phyloP scores from a whole-genome alignment of 1,140 invertebrate species.

The Trachelipus rathkii region DNA sequence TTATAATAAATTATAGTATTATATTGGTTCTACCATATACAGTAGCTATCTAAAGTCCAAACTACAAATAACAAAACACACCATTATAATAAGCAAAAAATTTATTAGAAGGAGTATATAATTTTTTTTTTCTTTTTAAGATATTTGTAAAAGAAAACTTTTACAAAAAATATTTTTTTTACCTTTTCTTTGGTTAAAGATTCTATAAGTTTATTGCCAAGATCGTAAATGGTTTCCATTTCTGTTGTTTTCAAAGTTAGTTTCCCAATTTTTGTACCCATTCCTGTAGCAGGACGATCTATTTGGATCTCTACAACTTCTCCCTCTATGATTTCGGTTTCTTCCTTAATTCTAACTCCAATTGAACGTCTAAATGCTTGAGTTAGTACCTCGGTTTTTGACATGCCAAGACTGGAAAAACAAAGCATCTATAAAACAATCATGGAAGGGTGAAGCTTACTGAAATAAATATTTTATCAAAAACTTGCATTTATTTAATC shows the following conservation, averaged over 20 bases:
- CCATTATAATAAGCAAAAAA: too few species aligned
- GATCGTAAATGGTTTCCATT: slow-evolving; percentile 99
- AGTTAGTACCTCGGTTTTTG: slow-evolving; percentile 96
- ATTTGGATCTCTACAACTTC: slow-evolving; percentile 98
- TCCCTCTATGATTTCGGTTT: slow-evolving; percentile 97
- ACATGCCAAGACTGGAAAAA: slow-evolving; percentile 83
- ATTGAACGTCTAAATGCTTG: slow-evolving; percentile 97
- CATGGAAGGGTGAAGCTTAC: background rate
- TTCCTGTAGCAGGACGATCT: slow-evolving; percentile 84
- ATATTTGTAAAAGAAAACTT: too few species aligned
- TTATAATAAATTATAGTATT: slow-evolving; percentile 14
- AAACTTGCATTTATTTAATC: too few species aligned
- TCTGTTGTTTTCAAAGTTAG: slow-evolving; percentile 97
- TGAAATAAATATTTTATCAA: too few species aligned
- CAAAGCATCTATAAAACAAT: background rate
- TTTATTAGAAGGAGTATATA: too few species aligned
- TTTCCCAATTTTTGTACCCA: slow-evolving; percentile 83
- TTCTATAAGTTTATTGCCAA: slow-evolving; percentile 98
- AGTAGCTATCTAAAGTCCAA: too few species aligned
- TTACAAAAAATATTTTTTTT: background rate
- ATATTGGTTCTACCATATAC: background rate
- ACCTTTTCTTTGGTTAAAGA: slow-evolving; percentile 93
- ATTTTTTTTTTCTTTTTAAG: too few species aligned
- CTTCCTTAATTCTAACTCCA: slow-evolving; percentile 96
- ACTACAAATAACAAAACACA: too few species aligned